phyloP scores from a whole-genome alignment of 2,888 invertebrate genomes.

The Acanthopleura granulata region DNA sequence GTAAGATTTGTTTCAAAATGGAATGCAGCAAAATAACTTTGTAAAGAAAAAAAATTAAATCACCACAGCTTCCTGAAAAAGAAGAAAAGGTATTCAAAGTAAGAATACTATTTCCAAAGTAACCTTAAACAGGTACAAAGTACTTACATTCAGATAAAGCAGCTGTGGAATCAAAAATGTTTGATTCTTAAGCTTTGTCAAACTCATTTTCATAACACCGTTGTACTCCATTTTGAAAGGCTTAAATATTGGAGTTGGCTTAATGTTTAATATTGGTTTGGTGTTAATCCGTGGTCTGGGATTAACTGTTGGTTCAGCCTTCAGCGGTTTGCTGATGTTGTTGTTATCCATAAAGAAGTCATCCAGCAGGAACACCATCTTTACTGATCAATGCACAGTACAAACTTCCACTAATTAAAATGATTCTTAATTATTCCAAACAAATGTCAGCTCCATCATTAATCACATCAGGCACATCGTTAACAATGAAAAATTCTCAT shows the following conservation, averaged over 20 bases:
- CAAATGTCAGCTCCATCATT: too few species aligned
- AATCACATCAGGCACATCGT: too few species aligned
- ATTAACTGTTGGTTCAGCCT: not conserved
- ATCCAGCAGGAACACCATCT: constrained; percentile 1
- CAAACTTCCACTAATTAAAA: too few species aligned
- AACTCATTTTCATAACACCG: not conserved
- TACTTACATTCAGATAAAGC: constrained; percentile 14
- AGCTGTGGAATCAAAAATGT: constrained; percentile 11
- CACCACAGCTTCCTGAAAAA: too few species aligned
- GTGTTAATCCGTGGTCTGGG: not conserved
- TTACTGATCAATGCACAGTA: not conserved
- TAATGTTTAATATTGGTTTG: not conserved
- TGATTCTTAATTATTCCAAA: too few species aligned
- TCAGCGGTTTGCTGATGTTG: not conserved
- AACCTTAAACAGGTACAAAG: not conserved
- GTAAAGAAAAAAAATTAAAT: too few species aligned
- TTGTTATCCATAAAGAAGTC: not conserved
- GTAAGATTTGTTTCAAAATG: too few species aligned
- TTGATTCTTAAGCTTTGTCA: not conserved
- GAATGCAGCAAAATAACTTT: too few species aligned
- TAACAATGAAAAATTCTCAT: too few species aligned
- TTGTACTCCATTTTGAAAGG: not conserved
- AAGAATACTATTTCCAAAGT: too few species aligned
- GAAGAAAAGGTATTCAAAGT: too few species aligned
- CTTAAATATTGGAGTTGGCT: not conserved